Evolutionary conservation across 2,113 vertebrate genomes (phyloP), one percentile per base, ranked within the genome.

Genomic region (Isurus oxyrinchus): DNA sequence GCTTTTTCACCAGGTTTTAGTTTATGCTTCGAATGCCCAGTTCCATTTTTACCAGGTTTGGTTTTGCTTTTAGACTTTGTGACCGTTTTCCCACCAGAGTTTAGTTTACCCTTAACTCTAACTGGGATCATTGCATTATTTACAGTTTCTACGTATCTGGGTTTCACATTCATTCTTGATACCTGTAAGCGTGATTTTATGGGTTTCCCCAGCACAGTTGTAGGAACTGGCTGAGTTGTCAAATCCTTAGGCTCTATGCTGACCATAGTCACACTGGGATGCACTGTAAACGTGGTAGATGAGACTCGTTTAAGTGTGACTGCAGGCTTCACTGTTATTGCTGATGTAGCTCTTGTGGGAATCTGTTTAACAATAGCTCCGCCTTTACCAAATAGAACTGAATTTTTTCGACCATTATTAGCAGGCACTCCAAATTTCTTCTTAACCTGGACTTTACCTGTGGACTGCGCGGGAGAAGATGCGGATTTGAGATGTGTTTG

Each of bases 391-490:
- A 67, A 7, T 5, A 55, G 49, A 72, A 25, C 19, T 69, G 23
- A 53, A 35, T 76, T 53, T 55, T 95, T 72, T 7, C 3, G 13
- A 14, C 25, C 5, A 25, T 44, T 3, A 94, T 49, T 94, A 67
- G 63, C 40, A 69, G 93, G 14, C 53, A 59, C 88, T 59, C 1
- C n/a, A 63, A 63, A 19, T 49, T 96, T 49, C 31, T 35, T 55
- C 81, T n/a, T 31, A 35, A 84, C 84, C 35, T 96, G 90, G 59
- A 44, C 25, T 79, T 94, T 96, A 23, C 84, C 35, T 19, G 55
- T 96, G 55, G 67, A 76, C 76, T 94, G 21, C 94, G 27, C 7
- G 69, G 94, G 94, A 49, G 59, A 16, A 25, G 61, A 40, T 53
- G 23, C 53, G 66, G 94, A 49, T 95, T 27, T 49, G 66, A 72